Evolutionary conservation across 2,888 invertebrate species (phyloP).

Genomic region (Rotaria socialis): DNA sequence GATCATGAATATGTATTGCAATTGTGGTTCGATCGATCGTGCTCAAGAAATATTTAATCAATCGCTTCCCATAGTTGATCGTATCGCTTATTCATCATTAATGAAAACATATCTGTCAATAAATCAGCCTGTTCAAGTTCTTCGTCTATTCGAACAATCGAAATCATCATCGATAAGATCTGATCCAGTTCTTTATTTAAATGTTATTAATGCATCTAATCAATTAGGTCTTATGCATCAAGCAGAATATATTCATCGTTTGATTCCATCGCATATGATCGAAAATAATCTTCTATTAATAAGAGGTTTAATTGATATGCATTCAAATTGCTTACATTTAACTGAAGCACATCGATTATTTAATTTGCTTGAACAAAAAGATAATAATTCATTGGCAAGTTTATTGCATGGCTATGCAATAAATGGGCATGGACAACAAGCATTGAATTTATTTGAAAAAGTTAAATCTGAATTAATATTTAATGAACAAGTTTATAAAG

Average conservation of each 20-base stretch:
- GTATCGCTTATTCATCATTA: not conserved
- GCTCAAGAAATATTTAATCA: not conserved
- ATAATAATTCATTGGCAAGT: not conserved
- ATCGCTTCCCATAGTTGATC: not conserved
- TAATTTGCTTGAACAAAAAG: not conserved
- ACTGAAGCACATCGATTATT: not conserved
- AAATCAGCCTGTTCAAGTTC: not conserved
- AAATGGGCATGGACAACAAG: not conserved
- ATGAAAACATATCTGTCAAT: not conserved
- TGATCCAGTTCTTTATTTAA: not conserved
- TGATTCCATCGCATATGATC: not conserved
- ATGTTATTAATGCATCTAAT: not conserved
- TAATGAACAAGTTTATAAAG: not conserved
- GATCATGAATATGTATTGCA: not conserved
- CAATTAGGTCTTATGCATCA: not conserved
- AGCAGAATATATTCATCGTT: not conserved
- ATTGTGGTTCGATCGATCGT: conserved; percentile 4
- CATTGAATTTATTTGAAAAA: not conserved
- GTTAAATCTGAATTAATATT: not conserved
- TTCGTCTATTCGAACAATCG: not conserved
- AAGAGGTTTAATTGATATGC: not conserved
- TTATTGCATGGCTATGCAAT: not conserved
- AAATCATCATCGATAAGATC: not conserved
- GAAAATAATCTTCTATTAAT: not conserved
- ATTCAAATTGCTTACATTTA: not conserved